Evolutionary conservation across 2,888 invertebrate species (phyloP).

Genomic region (Ophion obscuratus): DNA sequence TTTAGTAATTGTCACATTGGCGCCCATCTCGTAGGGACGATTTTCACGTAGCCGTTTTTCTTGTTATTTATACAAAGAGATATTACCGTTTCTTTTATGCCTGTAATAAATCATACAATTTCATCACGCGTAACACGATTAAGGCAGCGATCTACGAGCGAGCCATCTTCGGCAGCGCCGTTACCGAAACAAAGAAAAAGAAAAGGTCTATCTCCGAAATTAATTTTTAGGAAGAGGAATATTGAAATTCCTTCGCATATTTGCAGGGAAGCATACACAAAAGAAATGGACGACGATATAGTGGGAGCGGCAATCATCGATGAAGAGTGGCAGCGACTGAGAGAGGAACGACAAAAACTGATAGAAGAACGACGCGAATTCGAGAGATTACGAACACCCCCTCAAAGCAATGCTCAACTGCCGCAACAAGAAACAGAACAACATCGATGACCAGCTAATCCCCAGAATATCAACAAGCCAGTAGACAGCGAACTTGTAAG

Average conservation of each 20-base stretch:
- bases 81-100: neutral
- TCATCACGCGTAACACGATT: neutral
- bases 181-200: neutral
- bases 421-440: neutral
- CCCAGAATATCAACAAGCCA: neutral
- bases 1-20: neutral
- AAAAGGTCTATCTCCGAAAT: neutral
- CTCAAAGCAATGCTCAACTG: neutral
- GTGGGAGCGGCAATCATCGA: neutral
- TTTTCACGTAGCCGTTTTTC: neutral
- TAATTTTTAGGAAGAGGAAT: too few species aligned
- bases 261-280: neutral
- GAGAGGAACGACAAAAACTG: neutral
- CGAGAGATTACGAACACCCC: too few species aligned
- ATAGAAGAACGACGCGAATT: neutral
- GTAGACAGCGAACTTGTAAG: neutral
- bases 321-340: neutral
- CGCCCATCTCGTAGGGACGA: neutral
- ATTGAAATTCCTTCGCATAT: neutral
- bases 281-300: neutral
- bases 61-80: neutral
- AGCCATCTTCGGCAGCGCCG: neutral
- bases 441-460: neutral
- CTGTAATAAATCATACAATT: neutral
- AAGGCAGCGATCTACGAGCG: neutral